A percentile compares a stretch with the other conserved stretches of the same genome.
Evolutionary conservation across 2,797 vertebrate genomes (phyloP).

Genomic region (Tiaroga cobitis): DNA sequence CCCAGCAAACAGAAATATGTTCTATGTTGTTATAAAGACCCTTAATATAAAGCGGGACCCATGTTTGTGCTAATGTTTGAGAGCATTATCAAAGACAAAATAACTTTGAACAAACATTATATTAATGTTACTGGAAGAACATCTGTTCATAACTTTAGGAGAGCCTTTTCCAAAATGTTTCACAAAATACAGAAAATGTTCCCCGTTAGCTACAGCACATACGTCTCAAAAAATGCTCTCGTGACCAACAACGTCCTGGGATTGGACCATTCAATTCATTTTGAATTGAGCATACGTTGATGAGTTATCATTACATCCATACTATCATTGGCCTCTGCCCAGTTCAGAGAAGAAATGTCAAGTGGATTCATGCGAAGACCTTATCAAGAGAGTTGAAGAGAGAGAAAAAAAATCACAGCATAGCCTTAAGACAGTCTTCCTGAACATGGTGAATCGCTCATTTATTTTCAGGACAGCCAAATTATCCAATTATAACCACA

Average conservation of each 20-base stretch:
- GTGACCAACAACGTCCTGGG: not conserved
- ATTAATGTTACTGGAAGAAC: not conserved
- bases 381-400: constrained; percentile 38
- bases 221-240: not conserved
- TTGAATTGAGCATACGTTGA: not conserved
- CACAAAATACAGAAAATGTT: not conserved
- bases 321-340: constrained; percentile 48
- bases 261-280: not conserved
- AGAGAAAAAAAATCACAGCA: constrained; percentile 58
- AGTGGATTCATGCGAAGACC: constrained; percentile 33
- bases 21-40: not conserved
- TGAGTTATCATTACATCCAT: not conserved
- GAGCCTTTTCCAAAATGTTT: not conserved
- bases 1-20: not conserved
- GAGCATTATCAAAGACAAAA: not conserved
- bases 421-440: constrained; percentile 65
- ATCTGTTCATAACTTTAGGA: not conserved
- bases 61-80: not conserved
- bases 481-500: constrained; percentile 78
- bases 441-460: constrained; percentile 71
- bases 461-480: constrained; percentile 74
- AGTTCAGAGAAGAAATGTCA: constrained; percentile 55
- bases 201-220: not conserved
- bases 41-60: not conserved
- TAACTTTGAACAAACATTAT: not conserved